Base-by-base conservation (phyloP, 2,797 vertebrate genomes). In the Sebastolobus altivelis region DNA sequence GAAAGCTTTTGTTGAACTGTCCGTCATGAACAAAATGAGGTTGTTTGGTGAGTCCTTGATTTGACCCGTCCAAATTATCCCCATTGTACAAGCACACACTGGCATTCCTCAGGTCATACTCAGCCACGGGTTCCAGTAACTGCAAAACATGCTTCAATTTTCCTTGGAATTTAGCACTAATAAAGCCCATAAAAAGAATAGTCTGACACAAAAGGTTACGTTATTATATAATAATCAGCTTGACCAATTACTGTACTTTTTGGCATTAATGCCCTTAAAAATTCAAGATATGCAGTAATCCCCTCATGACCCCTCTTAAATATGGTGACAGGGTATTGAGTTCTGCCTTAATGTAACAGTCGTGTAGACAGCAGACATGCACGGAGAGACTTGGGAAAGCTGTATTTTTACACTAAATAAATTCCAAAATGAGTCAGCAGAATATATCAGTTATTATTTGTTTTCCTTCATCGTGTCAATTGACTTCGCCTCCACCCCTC, bases 241-340 rank as follows among this genome's bases (percentile, higher is more conserved):
- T 58, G 33, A 81, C 74, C 67, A 68, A 75, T 88, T 84, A 87
- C 82, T 93, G 85, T 92, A 91, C 55, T 70, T 80, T 87, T 29
- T 77, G 87, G 82, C 83, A 81, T 66, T 71, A 90, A 92, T 83
- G 55, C 81, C 71, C 46, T 61, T 2, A 87, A 79, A 84, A 76
- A 90, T 92, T 70, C 49, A 16, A 90, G 73, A 71, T 85, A 89
- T 92, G 88, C 82, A 59, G 33, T 89, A 89, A 92, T 88, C 92
- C 83, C 65, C 80, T 81, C 85, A 31, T 87, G 89, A 88, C 79
- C 62, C 56, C 27, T 78, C 71, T 84, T 86, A 80, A 82, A 86
- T 38, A 82, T 27, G 73, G 80, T 75, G 83, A 88, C 77, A 40
- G 37, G 16, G 25, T 80, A 38, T 79, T 73, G 58, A 52, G 72